phyloP scores from a whole-genome alignment of 2,113 vertebrate species.

The Daubentonia madagascariensis region DNA sequence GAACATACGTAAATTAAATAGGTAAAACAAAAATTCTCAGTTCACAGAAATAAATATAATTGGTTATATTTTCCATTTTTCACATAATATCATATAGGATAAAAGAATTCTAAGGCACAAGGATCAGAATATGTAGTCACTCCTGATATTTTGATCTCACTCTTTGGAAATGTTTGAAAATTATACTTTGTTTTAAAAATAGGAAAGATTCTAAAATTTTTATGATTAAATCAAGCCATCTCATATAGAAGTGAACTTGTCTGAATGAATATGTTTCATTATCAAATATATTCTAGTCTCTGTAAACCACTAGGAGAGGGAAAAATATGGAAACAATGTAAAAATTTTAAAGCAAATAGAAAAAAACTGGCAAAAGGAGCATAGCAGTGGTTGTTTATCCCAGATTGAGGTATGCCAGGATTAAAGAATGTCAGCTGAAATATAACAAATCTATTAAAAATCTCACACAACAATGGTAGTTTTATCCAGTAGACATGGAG shows the following conservation, averaged over 20 bases:
- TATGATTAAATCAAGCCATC: neutral
- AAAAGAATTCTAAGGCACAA: neutral
- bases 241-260: neutral
- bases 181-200: neutral
- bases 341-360: neutral
- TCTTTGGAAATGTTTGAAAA: neutral
- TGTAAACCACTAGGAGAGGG: neutral
- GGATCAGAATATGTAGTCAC: neutral
- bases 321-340: constrained; percentile 14
- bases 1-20: neutral
- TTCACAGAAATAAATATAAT: constrained; percentile 27
- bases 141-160: neutral
- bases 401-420: neutral
- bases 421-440: constrained; percentile 7
- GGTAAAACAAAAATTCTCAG: neutral
- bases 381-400: neutral
- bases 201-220: neutral
- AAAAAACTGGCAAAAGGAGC: neutral
- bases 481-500: neutral
- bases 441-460: constrained; percentile 13
- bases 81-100: neutral
- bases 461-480: neutral
- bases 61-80: constrained; percentile 4
- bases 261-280: neutral
- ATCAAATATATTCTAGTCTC: neutral